These are phyloP conservation scores for Zophobas atratus DNA, from an alignment of 1,140 invertebrate species.

Conservation along the genomic window DNA sequence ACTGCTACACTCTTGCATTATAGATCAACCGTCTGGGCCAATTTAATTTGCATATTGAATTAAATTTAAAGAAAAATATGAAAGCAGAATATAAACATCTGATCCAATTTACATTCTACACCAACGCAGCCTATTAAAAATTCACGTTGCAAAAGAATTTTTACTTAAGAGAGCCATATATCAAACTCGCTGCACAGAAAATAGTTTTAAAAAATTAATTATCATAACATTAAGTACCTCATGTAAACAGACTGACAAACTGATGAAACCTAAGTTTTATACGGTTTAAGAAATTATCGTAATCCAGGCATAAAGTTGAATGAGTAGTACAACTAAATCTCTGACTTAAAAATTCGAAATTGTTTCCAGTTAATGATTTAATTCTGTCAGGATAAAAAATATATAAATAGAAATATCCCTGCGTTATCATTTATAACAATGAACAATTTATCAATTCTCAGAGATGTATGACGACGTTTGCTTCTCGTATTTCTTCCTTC, in stretches of 20 bases:
- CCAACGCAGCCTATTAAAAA: slow-evolving; percentile 25
- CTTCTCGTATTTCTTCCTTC: too few species aligned
- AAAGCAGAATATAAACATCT: slow-evolving; percentile 25
- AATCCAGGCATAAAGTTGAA: too few species aligned
- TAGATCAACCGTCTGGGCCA: slow-evolving; percentile 22
- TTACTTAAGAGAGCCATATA: not conserved
- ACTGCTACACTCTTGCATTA: slow-evolving; percentile 15
- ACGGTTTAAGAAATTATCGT: not conserved
- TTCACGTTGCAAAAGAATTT: slow-evolving; percentile 26
- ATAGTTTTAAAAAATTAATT: not conserved
- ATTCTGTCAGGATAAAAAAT: too few species aligned
- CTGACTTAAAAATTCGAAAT: too few species aligned
- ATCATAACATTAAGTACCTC: not conserved
- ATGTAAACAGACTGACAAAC: not conserved
- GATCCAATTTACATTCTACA: slow-evolving; percentile 37
- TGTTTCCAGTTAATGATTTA: too few species aligned
- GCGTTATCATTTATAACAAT: too few species aligned
- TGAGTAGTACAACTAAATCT: too few species aligned
- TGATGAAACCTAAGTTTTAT: not conserved
- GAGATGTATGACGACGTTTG: too few species aligned
- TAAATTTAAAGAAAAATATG: slow-evolving; percentile 42
- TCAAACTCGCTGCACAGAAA: not conserved
- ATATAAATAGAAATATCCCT: too few species aligned
- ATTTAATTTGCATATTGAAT: slow-evolving; percentile 24
- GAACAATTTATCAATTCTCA: too few species aligned